A percentile compares a stretch with the other conserved stretches of the same genome.
Evolutionary conservation across 2,797 vertebrate genomes (phyloP).

Genomic region (Sebastolobus alascanus): DNA sequence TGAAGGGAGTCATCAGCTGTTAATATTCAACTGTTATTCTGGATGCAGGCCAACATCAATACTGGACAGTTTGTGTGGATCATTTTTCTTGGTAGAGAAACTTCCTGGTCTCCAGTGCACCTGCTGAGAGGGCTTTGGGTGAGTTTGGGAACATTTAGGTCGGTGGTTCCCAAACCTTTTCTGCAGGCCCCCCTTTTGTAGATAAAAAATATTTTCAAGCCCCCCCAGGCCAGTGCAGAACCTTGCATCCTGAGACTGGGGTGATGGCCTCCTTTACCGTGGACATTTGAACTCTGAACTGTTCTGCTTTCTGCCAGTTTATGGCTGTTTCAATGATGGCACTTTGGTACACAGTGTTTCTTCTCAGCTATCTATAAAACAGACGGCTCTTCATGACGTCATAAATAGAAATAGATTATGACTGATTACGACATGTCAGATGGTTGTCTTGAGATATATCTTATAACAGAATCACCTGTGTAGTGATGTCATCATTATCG

Average conservation of each 20-base stretch:
- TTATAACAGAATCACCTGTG: neutral
- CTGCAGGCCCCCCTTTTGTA: neutral
- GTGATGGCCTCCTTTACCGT: neutral
- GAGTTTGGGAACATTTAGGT: neutral
- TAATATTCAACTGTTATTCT: constrained; percentile 1
- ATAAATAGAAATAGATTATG: neutral
- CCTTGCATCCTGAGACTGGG: neutral
- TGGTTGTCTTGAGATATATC: neutral
- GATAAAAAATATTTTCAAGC: too few relatives aligned
- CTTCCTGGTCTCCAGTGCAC: neutral
- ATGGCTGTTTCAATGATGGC: neutral
- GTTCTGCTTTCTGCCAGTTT: constrained; percentile 3
- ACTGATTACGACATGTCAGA: neutral
- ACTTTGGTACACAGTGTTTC: neutral
- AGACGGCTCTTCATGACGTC: neutral
- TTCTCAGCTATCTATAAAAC: constrained; percentile 9
- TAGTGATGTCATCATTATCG: neutral
- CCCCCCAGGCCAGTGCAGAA: too few relatives aligned
- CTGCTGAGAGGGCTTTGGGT: neutral
- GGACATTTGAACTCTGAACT: constrained; percentile 17
- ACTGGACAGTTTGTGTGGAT: neutral
- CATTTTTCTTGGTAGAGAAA: neutral
- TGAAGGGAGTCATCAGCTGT: neutral
- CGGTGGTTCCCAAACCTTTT: neutral
- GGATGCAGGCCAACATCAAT: neutral